Evolutionary conservation across 1,140 invertebrate genomes (phyloP).

Genomic region (Drosophila ficusphila): DNA sequence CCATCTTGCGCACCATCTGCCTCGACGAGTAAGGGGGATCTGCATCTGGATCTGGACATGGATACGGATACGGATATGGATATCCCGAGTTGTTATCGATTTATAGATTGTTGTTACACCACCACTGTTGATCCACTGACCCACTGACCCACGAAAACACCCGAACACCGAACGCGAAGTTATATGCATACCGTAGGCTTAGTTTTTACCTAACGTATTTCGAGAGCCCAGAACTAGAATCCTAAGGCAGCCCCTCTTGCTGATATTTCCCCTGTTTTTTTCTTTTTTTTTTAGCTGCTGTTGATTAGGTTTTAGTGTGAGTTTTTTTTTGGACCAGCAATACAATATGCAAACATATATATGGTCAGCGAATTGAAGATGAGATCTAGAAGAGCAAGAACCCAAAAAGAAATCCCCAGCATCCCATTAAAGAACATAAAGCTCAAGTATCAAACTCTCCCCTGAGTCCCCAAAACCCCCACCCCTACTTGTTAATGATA

Average conservation of each 20-base stretch:
- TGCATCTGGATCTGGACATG: too few relatives aligned
- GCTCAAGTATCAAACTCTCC: slow-evolving; percentile 41
- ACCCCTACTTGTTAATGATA: slow-evolving; percentile 71
- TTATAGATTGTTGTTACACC: slow-evolving; percentile 40
- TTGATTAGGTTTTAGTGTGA: slow-evolving; percentile 44
- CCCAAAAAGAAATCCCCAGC: slow-evolving; percentile 35
- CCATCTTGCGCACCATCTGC: slow-evolving; percentile 88
- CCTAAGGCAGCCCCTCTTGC: slow-evolving; percentile 28
- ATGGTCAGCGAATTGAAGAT: slow-evolving; percentile 1
- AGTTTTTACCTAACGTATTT: slow-evolving; percentile 57
- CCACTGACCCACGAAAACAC: slow-evolving; percentile 29
- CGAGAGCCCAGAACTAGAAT: slow-evolving; percentile 18
- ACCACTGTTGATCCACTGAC: slow-evolving; percentile 24
- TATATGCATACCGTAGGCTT: slow-evolving; percentile 33
- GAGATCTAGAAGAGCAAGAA: slow-evolving; percentile 18
- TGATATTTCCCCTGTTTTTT: slow-evolving; percentile 27
- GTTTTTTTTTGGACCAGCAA: slow-evolving; percentile 16
- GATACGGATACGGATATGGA: too few relatives aligned
- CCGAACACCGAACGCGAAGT: slow-evolving; percentile 35
- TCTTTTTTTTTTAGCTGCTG: slow-evolving; percentile 46
- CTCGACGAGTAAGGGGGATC: slow-evolving; percentile 86
- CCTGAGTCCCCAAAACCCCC: slow-evolving; percentile 16
- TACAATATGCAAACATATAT: background rate
- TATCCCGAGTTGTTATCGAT: slow-evolving; percentile 35
- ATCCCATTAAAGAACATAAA: slow-evolving; percentile 14